Conservation (phyloP, 2,797 vertebrate species). For the Phoxinus dragarum region DNA sequence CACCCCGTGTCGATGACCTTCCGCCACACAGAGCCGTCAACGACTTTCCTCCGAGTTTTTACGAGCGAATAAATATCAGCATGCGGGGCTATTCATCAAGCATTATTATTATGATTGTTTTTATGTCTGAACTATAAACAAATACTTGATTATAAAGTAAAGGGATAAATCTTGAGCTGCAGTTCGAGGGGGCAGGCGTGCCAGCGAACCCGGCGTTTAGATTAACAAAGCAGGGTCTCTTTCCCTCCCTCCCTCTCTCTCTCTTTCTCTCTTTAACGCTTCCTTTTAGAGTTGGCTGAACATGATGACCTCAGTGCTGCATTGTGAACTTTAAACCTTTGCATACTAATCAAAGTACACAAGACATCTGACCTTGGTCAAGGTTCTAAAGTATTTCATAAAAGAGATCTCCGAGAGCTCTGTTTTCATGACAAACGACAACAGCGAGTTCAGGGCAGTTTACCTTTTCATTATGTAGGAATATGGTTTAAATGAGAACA, state of each 20-base stretch:
- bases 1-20: slow-evolving; percentile 75
- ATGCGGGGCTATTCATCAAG: slow-evolving; percentile 76
- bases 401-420: slow-evolving; percentile 50
- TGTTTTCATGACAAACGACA: slow-evolving; percentile 44
- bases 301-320: slow-evolving; percentile 56
- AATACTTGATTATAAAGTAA: slow-evolving; percentile 80
- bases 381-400: slow-evolving; percentile 51
- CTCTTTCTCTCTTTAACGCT: slow-evolving; percentile 45
- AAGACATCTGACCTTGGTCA: slow-evolving; percentile 57
- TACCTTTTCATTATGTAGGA: slow-evolving; percentile 33
- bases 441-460: slow-evolving; percentile 43
- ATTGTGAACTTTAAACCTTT: slow-evolving; percentile 64
- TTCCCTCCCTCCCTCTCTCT: slow-evolving; percentile 34
- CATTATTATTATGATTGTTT: slow-evolving; percentile 82
- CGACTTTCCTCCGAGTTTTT: slow-evolving; percentile 78
- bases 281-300: slow-evolving; percentile 59
- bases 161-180: slow-evolving; percentile 77
- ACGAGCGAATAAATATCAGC: slow-evolving; percentile 80
- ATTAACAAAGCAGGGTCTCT: slow-evolving; percentile 75
- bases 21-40: slow-evolving; percentile 58
- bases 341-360: slow-evolving; percentile 54
- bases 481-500: slow-evolving; percentile 35
- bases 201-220: slow-evolving; percentile 73
- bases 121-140: slow-evolving; percentile 83
- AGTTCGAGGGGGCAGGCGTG: slow-evolving; percentile 66